Conservation (phyloP, 2,888 invertebrate genomes). For the Octonoba sinensis region DNA sequence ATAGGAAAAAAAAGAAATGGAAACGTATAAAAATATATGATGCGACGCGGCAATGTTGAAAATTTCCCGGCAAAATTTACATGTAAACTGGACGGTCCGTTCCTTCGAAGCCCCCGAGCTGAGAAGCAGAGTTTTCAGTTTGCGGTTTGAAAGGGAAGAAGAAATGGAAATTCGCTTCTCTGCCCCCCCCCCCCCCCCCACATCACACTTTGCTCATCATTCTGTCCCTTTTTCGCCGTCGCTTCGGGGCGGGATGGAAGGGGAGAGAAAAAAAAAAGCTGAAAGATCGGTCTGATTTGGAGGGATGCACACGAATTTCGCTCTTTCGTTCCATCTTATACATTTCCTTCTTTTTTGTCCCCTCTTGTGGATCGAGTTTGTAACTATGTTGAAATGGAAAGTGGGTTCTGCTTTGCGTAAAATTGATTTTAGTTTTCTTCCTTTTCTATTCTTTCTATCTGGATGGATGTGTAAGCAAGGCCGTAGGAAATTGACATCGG, state of each 20-base stretch:
- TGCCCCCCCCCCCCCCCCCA: slow-evolving; percentile 8
- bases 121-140: slow-evolving; percentile 1
- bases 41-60: slow-evolving; percentile 43
- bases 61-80: slow-evolving; percentile 58
- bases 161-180: slow-evolving; percentile 57
- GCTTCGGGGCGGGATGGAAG: slow-evolving; percentile 38
- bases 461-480: slow-evolving; percentile 46
- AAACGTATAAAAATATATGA: slow-evolving; percentile 24
- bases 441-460: slow-evolving; percentile 17
- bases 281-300: slow-evolving; percentile 58
- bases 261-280: slow-evolving; percentile 22
- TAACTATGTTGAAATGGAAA: slow-evolving; percentile 45
- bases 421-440: slow-evolving; percentile 62
- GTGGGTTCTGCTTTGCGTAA: slow-evolving; percentile 61
- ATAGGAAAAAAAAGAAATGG: not conserved
- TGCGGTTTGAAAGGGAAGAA: slow-evolving; percentile 49
- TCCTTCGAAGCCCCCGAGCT: slow-evolving; percentile 23
- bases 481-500: slow-evolving; percentile 58
- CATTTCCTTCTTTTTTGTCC: slow-evolving; percentile 25
- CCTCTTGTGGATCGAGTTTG: slow-evolving; percentile 3
- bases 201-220: slow-evolving; percentile 48
- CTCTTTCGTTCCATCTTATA: slow-evolving; percentile 44
- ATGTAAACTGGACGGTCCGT: slow-evolving; percentile 61
- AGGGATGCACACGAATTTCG: slow-evolving; percentile 18
- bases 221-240: slow-evolving; percentile 41